Base-by-base conservation (phyloP, 2,888 invertebrate genomes). In the Zeuzera pyrina region DNA sequence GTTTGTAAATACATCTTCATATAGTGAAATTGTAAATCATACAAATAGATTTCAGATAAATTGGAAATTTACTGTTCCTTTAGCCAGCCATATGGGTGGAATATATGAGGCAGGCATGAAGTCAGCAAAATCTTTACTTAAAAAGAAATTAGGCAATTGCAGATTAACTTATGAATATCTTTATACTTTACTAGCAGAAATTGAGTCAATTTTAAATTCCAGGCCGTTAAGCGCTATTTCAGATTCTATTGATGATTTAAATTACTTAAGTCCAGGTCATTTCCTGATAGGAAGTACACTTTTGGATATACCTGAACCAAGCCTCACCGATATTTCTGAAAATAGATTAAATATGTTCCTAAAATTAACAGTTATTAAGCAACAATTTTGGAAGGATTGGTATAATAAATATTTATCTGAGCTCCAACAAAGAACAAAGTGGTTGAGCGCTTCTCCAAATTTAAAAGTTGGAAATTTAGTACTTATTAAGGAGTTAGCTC, bases 81-180 rank as follows among this genome's bases (percentile, higher is more conserved):
- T 30, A 23, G 32, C 32, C 3, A 32, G 32, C 12, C 32, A 36
- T 14, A 30, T 30, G 30, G 36, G 36, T 7, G 36, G 36, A 6
- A 22, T 36, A 2, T 32, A 33, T 8, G 30, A 34, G 11, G 30
- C 30, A 8, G 34, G 30, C 3, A 30, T 34, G 12, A 30, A 34
- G 19, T 30, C 26, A 4, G 26, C 22, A 11, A 34, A 29, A 23
- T 10, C 4, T 6, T 14, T 29, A 10, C 22, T 34, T 8, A 29
- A 30, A 13, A 22, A 30, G 12, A n/a, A 29, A 5, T 13, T 34
- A 12, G 2, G 11, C 15, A 30, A 25, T 15, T 4, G 8, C 12
- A 28, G 15, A 15, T 10, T 33, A 10, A 28, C 33, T 6, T 34
- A 29, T 25, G 34, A 34, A 10, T 10, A 13, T 1, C 6, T 33